Percentiles rank a stretch among this genome's conserved stretches.
Evolutionary conservation across 1,140 invertebrate species (phyloP).

Genomic region (Macrosteles quadrilineatus): DNA sequence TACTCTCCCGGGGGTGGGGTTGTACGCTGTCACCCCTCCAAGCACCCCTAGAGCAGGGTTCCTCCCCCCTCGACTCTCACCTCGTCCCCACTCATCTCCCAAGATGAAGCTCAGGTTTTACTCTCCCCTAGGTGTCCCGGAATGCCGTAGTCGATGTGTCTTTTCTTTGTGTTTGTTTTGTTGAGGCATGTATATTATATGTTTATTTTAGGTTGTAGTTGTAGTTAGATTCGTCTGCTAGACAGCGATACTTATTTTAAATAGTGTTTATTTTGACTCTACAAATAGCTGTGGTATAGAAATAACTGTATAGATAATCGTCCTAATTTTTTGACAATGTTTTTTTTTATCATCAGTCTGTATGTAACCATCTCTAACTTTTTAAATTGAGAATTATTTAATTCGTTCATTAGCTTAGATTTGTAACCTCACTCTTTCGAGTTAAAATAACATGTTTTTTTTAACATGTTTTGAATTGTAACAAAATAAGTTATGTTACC

Average conservation of each 20-base stretch:
- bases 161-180: slow-evolving; percentile 10
- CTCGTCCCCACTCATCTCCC: slow-evolving; percentile 75
- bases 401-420: no score
- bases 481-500: no score
- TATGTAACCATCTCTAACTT: no score
- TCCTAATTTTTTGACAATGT: no score
- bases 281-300: no score
- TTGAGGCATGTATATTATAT: background rate
- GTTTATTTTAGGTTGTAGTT: slow-evolving; percentile 25
- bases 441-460: no score
- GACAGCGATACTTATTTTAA: background rate
- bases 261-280: no score
- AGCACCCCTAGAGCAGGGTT: slow-evolving; percentile 48
- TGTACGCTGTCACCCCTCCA: slow-evolving; percentile 35
- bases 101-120: slow-evolving; percentile 89
- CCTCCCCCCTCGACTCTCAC: slow-evolving; percentile 47
- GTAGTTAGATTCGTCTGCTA: background rate
- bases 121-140: background rate
- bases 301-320: no score
- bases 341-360: no score
- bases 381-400: no score
- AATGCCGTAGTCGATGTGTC: background rate
- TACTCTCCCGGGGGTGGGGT: background rate
- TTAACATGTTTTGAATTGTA: no score
- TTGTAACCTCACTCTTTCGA: no score